Evolutionary conservation across 2,888 invertebrate genomes (phyloP).

Genomic region (Zele albiditarsus): DNA sequence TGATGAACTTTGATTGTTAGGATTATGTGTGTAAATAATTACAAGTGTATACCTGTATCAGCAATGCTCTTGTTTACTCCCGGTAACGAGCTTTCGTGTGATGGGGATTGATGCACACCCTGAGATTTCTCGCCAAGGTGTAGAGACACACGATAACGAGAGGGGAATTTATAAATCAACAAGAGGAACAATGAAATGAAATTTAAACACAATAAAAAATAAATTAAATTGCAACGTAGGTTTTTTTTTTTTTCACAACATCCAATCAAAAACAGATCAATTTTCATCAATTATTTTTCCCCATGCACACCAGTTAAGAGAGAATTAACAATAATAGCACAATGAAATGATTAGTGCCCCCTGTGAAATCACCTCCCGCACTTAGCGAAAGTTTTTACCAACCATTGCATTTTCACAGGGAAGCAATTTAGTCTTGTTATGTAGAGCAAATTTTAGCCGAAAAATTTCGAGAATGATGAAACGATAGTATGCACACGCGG

Average conservation of each 20-base stretch:
- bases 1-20: not conserved
- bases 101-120: not conserved
- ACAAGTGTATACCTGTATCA: not conserved
- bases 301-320: not conserved
- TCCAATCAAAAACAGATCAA: not conserved
- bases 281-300: not conserved
- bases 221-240: not conserved
- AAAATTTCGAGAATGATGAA: not conserved
- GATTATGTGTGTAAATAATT: not conserved
- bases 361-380: not conserved
- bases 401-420: not conserved
- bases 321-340: not conserved
- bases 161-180: not conserved
- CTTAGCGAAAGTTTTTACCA: not conserved
- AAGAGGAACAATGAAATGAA: not conserved
- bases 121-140: not conserved
- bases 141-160: not conserved
- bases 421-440: not conserved
- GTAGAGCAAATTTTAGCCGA: not conserved
- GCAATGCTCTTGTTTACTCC: not conserved
- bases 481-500: conserved; percentile 1
- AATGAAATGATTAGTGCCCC: not conserved
- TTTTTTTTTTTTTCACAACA: not conserved
- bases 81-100: not conserved
- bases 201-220: not conserved